A percentile compares a stretch with the other conserved stretches of the same genome.
These are phyloP conservation scores for Drosophila lowei DNA, from an alignment of 1,140 invertebrate genomes.

Conservation along the genomic window DNA sequence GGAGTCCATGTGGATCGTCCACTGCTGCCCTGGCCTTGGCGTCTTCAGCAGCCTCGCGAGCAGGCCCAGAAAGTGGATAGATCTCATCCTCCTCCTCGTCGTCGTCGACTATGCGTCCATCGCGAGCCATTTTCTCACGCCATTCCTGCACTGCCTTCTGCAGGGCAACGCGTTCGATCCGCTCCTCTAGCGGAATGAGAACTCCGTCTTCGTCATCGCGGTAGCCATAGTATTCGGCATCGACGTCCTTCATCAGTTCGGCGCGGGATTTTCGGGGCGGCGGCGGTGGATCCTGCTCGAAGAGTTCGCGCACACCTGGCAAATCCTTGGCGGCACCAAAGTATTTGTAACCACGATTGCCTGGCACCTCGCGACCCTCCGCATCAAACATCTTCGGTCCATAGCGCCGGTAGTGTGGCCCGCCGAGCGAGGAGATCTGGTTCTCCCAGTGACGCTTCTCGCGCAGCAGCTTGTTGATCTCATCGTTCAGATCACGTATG, in stretches of 20 bases:
- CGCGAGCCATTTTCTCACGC: constrained; percentile 87
- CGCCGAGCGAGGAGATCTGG: constrained; percentile 97
- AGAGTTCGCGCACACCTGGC: constrained; percentile 98
- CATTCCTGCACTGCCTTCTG: constrained; percentile 87
- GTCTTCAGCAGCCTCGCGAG: constrained; percentile 69
- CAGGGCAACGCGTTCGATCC: constrained; percentile 89
- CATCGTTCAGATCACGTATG: constrained; percentile 99
- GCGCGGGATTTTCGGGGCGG: constrained; percentile 95
- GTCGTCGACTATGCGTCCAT: constrained; percentile 83
- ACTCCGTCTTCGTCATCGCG: constrained; percentile 99
- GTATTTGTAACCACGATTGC: constrained; percentile 99
- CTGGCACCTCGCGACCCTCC: constrained; percentile 98
- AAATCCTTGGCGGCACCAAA: constrained; percentile 99
- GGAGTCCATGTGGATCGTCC: constrained; percentile 67
- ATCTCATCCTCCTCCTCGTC: constrained; percentile 86
- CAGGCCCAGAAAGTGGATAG: constrained; percentile 69
- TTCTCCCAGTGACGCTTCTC: constrained; percentile 99
- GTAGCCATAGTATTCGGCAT: constrained; percentile 99
- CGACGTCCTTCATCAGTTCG: constrained; percentile 98
- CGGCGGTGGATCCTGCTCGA: constrained; percentile 96
- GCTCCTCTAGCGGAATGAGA: constrained; percentile 93
- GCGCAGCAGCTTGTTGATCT: constrained; percentile 98
- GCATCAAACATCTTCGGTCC: constrained; percentile 97
- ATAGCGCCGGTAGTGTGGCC: constrained; percentile 95
- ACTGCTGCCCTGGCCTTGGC: constrained; percentile 46